phyloP scores from a whole-genome alignment of 2,113 vertebrate species.

The Psittacula cyanocephala region DNA sequence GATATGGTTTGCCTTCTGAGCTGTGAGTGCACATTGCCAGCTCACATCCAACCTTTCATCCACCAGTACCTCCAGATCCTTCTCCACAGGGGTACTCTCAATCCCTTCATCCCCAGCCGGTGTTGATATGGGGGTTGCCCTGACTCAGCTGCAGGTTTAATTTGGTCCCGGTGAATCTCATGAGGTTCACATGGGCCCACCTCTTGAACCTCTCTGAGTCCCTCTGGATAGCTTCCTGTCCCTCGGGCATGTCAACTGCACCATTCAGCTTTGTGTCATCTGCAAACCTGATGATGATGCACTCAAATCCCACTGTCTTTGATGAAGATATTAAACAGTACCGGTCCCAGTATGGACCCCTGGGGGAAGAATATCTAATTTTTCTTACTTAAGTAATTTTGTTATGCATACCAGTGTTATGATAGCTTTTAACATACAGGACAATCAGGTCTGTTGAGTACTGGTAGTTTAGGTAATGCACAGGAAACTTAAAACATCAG shows the following conservation, averaged over 20 bases:
- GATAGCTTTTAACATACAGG: not conserved
- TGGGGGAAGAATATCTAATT: not conserved
- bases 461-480: not conserved
- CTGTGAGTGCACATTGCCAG: not conserved
- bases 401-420: not conserved
- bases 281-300: not conserved
- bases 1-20: not conserved
- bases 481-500: not conserved
- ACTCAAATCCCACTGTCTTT: not conserved
- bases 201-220: not conserved
- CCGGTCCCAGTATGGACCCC: not conserved
- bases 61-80: not conserved
- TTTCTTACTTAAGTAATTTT: not conserved
- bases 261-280: not conserved
- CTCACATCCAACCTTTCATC: not conserved
- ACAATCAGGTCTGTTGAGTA: not conserved
- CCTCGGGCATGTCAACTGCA: not conserved
- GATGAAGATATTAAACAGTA: not conserved
- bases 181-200: not conserved
- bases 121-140: not conserved
- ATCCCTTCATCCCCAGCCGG: not conserved
- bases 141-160: not conserved
- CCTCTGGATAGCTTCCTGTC: not conserved
- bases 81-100: not conserved
- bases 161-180: not conserved